Conservation (phyloP, 1,140 invertebrate species). For the Glossosoma conforme region DNA sequence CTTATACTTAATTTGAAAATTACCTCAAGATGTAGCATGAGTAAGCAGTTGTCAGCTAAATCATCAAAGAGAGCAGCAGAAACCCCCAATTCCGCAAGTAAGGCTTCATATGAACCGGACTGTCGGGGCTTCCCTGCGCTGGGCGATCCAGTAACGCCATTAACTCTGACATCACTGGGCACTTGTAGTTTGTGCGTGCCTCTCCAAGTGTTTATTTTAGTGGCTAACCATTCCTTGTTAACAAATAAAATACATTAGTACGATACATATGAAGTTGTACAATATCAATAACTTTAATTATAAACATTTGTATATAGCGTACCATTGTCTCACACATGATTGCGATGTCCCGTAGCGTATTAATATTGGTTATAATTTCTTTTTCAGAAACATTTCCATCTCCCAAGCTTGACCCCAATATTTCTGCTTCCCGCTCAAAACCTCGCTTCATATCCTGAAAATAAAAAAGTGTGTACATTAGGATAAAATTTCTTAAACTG, state of each 20-base stretch:
- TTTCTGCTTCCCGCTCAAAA: constrained; percentile 78
- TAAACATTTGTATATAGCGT: constrained; percentile 24
- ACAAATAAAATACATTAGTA: neutral
- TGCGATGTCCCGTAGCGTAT: constrained; percentile 74
- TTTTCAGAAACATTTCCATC: constrained; percentile 79
- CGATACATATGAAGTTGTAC: neutral
- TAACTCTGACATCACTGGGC: constrained; percentile 10
- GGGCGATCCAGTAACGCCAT: constrained; percentile 16
- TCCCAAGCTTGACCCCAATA: constrained; percentile 81
- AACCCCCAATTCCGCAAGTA: constrained; percentile 51
- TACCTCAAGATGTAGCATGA: constrained; percentile 89
- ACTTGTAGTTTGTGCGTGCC: constrained; percentile 30
- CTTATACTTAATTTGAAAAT: constrained; percentile 23
- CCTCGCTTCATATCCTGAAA: constrained; percentile 42
- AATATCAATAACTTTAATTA: neutral
- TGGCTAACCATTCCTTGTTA: constrained; percentile 38
- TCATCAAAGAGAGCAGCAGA: constrained; percentile 81
- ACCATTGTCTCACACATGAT: constrained; percentile 90
- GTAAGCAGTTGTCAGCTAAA: constrained; percentile 82
- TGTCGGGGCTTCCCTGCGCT: constrained; percentile 7
- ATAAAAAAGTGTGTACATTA: constrained; percentile 4
- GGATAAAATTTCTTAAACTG: no score
- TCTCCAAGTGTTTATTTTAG: constrained; percentile 22
- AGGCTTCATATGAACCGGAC: constrained; percentile 18
- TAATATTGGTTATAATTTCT: constrained; percentile 76